These are phyloP conservation scores for Epizoanthus illoricatus DNA, from an alignment of 92 coral and sea anemone genomes.

Conservation along the genomic window DNA sequence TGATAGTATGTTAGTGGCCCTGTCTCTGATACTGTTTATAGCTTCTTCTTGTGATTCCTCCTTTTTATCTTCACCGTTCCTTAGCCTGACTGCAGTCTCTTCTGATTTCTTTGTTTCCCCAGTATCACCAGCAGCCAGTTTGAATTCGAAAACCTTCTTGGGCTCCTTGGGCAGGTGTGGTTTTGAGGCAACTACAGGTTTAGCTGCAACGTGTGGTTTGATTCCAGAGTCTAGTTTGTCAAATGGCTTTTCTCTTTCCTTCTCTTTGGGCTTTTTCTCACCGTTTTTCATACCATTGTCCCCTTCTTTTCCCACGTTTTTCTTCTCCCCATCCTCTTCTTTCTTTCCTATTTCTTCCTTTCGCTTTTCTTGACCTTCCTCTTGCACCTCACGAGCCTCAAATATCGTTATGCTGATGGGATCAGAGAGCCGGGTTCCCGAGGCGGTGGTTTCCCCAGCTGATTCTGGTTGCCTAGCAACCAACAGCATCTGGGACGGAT, in stretches of 20 bases:
- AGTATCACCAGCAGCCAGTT: neutral
- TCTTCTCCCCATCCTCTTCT: constrained; percentile 35
- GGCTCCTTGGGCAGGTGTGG: constrained; percentile 14
- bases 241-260: neutral
- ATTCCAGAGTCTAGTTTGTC: neutral
- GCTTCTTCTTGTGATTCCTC: constrained; percentile 30
- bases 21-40: constrained; percentile 27
- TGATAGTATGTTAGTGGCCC: constrained; percentile 38
- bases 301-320: constrained; percentile 15
- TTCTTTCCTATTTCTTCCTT: constrained; percentile 35
- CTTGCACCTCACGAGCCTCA: constrained; percentile 35
- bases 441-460: neutral
- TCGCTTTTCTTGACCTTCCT: constrained; percentile 34
- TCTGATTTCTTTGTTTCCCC: constrained; percentile 20
- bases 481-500: constrained; percentile 47
- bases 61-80: constrained; percentile 5
- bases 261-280: constrained; percentile 24
- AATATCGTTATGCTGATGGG: constrained; percentile 53
- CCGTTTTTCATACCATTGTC: neutral
- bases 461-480: constrained; percentile 22
- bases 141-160: constrained; percentile 4
- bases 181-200: constrained; percentile 8
- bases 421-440: constrained; percentile 38
- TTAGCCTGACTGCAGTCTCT: constrained; percentile 4
- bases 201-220: constrained; percentile 3